Evolutionary conservation across 2,797 vertebrate genomes (phyloP).

Genomic region (Etheostoma perlongum): DNA sequence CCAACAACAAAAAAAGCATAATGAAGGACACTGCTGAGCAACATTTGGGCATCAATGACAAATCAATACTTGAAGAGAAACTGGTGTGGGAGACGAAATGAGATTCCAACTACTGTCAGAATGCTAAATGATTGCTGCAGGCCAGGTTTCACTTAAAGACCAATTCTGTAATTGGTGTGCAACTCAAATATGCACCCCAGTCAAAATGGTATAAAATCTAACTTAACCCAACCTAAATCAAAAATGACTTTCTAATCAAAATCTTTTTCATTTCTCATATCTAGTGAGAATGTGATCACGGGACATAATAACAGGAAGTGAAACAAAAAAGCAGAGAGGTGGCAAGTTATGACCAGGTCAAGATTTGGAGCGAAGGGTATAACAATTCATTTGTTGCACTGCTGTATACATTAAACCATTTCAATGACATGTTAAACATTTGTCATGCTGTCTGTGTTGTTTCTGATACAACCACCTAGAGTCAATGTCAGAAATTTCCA

Average conservation of each 20-base stretch:
- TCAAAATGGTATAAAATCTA: not conserved
- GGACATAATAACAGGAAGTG: constrained; percentile 1
- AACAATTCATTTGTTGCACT: not conserved
- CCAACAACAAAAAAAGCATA: constrained; percentile 7
- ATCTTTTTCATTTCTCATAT: not conserved
- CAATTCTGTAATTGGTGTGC: not conserved
- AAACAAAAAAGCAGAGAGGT: not conserved
- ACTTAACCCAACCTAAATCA: not conserved
- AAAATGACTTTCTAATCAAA: not conserved
- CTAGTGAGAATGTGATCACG: not conserved
- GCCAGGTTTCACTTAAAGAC: constrained; percentile 28
- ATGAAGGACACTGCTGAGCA: constrained; percentile 56
- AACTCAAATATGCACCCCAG: not conserved
- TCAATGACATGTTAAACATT: not conserved
- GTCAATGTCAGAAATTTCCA: not conserved
- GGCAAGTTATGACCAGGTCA: not conserved
- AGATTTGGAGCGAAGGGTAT: not conserved
- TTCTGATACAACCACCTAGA: not conserved
- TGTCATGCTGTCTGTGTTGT: not conserved
- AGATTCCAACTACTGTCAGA: constrained; percentile 36
- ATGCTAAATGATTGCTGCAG: constrained; percentile 24
- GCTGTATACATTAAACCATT: not conserved
- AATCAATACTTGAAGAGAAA: constrained; percentile 55
- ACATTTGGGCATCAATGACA: constrained; percentile 36
- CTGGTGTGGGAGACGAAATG: constrained; percentile 38